Conservation (phyloP, 2,797 vertebrate species). For the Hirundo rustica region DNA sequence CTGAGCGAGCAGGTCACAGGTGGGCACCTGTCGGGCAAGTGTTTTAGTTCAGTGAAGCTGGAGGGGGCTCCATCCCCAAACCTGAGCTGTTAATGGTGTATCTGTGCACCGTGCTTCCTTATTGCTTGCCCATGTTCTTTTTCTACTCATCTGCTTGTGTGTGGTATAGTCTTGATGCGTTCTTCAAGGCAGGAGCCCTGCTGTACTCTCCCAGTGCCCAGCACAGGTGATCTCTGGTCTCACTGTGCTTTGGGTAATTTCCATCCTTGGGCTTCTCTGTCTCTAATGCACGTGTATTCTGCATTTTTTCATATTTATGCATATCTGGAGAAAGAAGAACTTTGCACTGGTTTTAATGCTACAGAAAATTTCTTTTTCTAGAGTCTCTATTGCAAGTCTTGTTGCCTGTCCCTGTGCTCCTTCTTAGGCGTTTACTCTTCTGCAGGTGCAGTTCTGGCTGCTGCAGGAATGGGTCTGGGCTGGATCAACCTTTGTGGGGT, state of each 20-base stretch:
- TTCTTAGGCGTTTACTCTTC: not conserved
- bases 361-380: not conserved
- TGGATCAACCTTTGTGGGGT: not conserved
- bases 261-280: not conserved
- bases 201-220: not conserved
- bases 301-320: not conserved
- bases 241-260: not conserved
- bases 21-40: not conserved
- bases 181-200: not conserved
- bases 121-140: not conserved
- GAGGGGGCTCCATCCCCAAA: not conserved
- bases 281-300: accelerated
- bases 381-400: not conserved
- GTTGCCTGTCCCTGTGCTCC: not conserved
- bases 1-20: not conserved
- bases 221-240: not conserved
- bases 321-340: not conserved
- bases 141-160: not conserved
- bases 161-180: not conserved
- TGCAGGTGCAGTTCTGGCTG: not conserved
- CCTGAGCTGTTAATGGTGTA: not conserved
- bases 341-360: not conserved
- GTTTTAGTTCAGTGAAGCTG: not conserved
- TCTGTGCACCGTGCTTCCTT: not conserved
- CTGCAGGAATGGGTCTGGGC: not conserved